A percentile compares a stretch with the other conserved stretches of the same genome.
Evolutionary conservation across 1,140 invertebrate species (phyloP).

Genomic region (Ceratosolen fusciceps): DNA sequence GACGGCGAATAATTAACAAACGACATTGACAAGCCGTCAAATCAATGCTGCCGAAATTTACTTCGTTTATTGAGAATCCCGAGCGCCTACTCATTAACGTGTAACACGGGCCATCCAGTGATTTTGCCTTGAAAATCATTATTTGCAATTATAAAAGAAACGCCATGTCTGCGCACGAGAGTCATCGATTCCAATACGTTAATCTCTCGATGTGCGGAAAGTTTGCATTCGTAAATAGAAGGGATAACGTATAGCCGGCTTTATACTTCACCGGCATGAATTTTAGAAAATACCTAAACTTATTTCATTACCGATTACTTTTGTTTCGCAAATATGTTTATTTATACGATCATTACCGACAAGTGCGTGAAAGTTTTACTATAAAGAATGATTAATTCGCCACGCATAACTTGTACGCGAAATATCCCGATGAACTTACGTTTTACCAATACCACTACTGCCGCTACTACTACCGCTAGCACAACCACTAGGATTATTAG

Average conservation of each 20-base stretch:
- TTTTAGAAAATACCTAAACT: conserved; percentile 12
- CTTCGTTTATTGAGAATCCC: too few species aligned
- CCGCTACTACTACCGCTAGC: too few species aligned
- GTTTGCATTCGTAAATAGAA: background rate
- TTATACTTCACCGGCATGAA: background rate
- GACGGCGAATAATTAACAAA: too few species aligned
- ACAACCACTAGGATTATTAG: too few species aligned
- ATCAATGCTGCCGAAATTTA: too few species aligned
- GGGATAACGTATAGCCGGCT: too few species aligned
- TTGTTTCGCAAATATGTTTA: background rate
- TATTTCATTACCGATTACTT: background rate
- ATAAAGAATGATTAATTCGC: conserved; percentile 22
- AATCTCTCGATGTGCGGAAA: background rate
- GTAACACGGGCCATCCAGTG: background rate
- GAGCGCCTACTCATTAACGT: too few species aligned
- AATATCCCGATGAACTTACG: conserved; percentile 20
- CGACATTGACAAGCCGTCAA: too few species aligned
- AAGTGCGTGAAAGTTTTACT: conserved; percentile 10
- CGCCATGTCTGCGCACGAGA: background rate
- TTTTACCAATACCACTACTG: too few species aligned
- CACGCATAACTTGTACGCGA: background rate
- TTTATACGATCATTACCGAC: background rate
- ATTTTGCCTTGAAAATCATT: conserved; percentile 5
- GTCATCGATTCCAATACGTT: conserved; percentile 9
- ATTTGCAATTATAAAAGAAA: conserved; percentile 15